phyloP scores from a whole-genome alignment of 1,140 invertebrate species.

The Neodiprion lecontei region DNA sequence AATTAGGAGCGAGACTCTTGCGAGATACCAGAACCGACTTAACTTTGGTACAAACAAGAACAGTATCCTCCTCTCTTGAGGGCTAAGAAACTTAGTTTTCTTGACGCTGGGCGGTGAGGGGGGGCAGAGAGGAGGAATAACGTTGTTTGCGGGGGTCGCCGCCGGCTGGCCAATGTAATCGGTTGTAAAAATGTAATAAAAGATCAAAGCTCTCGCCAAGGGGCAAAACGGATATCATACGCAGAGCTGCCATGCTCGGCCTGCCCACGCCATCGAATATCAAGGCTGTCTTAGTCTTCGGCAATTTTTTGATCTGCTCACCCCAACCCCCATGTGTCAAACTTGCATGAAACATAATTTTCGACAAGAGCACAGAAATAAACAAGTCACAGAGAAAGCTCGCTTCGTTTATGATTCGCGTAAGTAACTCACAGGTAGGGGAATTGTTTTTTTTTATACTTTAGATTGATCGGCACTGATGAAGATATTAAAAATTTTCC shows the following conservation, averaged over 20 bases:
- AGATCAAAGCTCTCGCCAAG: slow-evolving; percentile 45
- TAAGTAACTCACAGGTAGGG: too few species aligned
- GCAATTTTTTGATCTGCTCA: too few species aligned
- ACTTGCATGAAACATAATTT: too few species aligned
- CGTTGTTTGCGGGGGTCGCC: slow-evolving; percentile 42
- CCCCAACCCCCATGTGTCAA: too few species aligned
- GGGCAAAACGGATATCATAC: slow-evolving; percentile 43
- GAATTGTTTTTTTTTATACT: too few species aligned
- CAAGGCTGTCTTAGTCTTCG: too few species aligned
- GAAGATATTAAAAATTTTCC: too few species aligned
- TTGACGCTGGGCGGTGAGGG: neutral
- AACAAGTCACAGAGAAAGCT: too few species aligned
- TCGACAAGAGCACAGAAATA: too few species aligned
- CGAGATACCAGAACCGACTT: slow-evolving; percentile 42
- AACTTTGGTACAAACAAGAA: slow-evolving; percentile 55
- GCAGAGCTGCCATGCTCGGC: neutral
- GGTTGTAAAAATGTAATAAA: slow-evolving; percentile 59
- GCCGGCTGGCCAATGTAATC: slow-evolving; percentile 53
- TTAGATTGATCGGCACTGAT: too few species aligned
- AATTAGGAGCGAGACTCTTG: slow-evolving; percentile 48
- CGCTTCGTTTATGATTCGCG: too few species aligned
- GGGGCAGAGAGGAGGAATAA: slow-evolving; percentile 18
- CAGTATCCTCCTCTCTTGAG: slow-evolving; percentile 47
- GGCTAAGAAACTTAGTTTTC: slow-evolving; percentile 45
- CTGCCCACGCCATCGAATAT: too few species aligned